Evolutionary conservation across 64 coral and sea anemone species (phyloP), one percentile per base, ranked within the genome.

Genomic region (Platygyra sinensis): DNA sequence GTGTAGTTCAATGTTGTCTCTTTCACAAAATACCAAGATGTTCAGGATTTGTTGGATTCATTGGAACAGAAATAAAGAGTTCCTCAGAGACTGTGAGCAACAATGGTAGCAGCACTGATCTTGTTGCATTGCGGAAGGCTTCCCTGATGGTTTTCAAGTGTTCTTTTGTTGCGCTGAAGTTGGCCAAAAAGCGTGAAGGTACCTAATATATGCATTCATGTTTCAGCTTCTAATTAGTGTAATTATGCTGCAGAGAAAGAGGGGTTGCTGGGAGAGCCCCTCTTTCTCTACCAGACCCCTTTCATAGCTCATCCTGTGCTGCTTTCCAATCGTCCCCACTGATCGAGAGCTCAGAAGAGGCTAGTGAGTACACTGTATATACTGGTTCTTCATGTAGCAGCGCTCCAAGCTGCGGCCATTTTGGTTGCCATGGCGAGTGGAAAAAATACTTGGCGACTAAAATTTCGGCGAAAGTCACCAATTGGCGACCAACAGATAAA

Each of bases 1-100:
- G 76, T 87, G 57, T 86, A 71, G 82, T 96, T 36, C 85, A 90
- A 42, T 90, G 81, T 77, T 90, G 91, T 87, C 42, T 94, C 17
- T 67, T 86, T 55, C 72, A 82, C 22, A 94, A 78, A 67, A 25
- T 94, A 62, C 95, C 95, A 76, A 78, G 32, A 72, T 82, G 62
- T 30, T 16, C 76, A 63, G 52, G 82, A 67, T 91, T 62, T 78
- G 33, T 74, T 64, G 88, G 91, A 57, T 97, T 97, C 82, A 89
- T 91, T 14, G 95, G 91, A 79, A 88, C 62, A 25, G 51, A 69
- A 72, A 46, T 83, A 18, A 62, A 69, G 38, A 67, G 19, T 18
- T 50, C 65, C 52, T 29, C 79, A 10, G 30, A 4, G 14, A 29
- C 4, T 76, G n/a, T 54, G 8, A 0, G 3, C 4, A 39, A 79